These are phyloP conservation scores for Lasioglossum baleicum DNA, from an alignment of 1,140 invertebrate genomes.

Conservation along the genomic window DNA sequence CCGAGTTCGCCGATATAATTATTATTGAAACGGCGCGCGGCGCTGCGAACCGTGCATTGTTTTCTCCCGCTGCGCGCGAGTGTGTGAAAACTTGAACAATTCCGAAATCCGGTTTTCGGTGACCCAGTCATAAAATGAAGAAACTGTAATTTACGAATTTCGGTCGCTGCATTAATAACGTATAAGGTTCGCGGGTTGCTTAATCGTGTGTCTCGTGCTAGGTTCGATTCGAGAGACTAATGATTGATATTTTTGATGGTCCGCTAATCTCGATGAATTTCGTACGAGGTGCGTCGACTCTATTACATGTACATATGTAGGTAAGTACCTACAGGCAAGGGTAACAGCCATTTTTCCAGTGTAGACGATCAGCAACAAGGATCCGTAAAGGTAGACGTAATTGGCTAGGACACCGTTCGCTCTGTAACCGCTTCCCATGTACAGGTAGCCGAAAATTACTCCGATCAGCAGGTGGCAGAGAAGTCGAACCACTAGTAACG, in stretches of 20 bases:
- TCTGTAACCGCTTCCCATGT: constrained; percentile 91
- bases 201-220: not conserved
- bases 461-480: constrained; percentile 91
- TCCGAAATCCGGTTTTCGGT: not conserved
- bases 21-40: too few relatives aligned
- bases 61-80: not conserved
- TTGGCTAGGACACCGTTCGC: constrained; percentile 93
- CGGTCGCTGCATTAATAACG: not conserved
- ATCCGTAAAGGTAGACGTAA: constrained; percentile 95
- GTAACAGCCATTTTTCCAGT: constrained; percentile 98
- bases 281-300: too few relatives aligned
- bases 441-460: constrained; percentile 93
- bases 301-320: too few relatives aligned
- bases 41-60: not conserved
- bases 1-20: too few relatives aligned
- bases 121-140: not conserved
- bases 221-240: not conserved
- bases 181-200: not conserved
- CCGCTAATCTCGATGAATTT: too few relatives aligned
- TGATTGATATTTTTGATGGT: too few relatives aligned
- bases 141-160: not conserved
- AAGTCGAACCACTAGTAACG: constrained; percentile 86
- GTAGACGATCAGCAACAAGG: constrained; percentile 93
- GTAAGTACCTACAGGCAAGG: constrained; percentile 90
- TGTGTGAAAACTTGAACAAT: not conserved